Conservation (phyloP, 2,113 vertebrate species). For the Forbesichthys papilliferus region DNA sequence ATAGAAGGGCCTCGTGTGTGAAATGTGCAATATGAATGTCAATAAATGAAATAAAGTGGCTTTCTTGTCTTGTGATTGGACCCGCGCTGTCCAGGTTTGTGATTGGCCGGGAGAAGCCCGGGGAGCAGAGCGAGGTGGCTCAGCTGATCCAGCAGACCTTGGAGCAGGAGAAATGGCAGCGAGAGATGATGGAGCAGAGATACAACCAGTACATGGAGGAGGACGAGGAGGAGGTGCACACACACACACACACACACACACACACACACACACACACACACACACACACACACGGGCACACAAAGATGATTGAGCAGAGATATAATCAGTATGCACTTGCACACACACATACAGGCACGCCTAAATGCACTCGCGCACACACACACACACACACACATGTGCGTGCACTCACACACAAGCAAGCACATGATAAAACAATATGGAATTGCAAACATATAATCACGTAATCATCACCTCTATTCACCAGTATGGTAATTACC, state of each 20-base stretch:
- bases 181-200: constrained; percentile 97
- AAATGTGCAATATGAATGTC: no score
- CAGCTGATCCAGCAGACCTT: constrained; percentile 98
- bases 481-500: background rate
- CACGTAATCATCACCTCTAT: background rate
- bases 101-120: constrained; percentile 94
- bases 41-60: no score
- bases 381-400: background rate
- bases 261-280: constrained; percentile 6
- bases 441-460: background rate
- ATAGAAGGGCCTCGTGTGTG: no score
- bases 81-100: constrained; percentile 62
- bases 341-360: no score
- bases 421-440: background rate
- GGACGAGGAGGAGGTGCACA: constrained; percentile 67
- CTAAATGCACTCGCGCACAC: background rate
- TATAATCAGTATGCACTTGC: constrained; percentile 77
- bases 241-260: constrained; percentile 26
- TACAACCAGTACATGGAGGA: constrained; percentile 83
- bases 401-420: constrained; percentile 1
- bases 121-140: constrained; percentile 96
- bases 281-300: constrained; percentile 13
- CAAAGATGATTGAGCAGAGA: constrained; percentile 93
- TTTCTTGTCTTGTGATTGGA: no score
- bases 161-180: constrained; percentile 96